These are phyloP conservation scores for Datnioides undecimradiatus DNA, from an alignment of 2,113 vertebrate species.

Conservation along the genomic window DNA sequence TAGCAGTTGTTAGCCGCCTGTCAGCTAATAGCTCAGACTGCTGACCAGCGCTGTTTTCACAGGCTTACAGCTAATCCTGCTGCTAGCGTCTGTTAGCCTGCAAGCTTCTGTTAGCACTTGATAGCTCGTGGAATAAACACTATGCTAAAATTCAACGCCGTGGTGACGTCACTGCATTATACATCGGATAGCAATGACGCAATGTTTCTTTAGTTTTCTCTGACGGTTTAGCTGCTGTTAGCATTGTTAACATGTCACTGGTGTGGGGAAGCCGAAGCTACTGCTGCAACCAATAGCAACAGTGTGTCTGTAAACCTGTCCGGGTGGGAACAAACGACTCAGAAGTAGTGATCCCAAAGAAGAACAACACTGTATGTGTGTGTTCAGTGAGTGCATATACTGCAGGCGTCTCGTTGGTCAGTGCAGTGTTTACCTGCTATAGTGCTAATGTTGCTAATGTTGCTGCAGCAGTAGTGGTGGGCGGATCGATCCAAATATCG, in stretches of 20 bases:
- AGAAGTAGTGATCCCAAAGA: slow-evolving; percentile 10
- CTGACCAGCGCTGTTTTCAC: not conserved
- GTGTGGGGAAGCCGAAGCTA: not conserved
- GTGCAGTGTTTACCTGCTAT: too few relatives aligned
- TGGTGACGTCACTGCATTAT: not conserved
- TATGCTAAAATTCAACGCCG: not conserved
- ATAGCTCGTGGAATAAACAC: not conserved
- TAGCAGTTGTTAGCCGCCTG: not conserved
- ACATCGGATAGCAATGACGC: too few relatives aligned
- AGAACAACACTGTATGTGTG: too few relatives aligned
- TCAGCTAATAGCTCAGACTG: not conserved
- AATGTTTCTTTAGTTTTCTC: too few relatives aligned
- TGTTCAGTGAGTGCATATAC: too few relatives aligned
- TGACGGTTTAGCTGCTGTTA: not conserved
- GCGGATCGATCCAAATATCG: too few relatives aligned
- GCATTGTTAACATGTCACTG: slow-evolving; percentile 10
- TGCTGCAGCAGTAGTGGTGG: too few relatives aligned
- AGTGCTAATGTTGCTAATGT: too few relatives aligned
- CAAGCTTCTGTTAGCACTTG: too few relatives aligned
- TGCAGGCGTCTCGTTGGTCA: too few relatives aligned
- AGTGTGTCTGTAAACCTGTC: not conserved
- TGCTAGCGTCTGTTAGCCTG: slow-evolving; percentile 5
- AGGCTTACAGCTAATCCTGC: not conserved
- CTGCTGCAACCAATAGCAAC: slow-evolving; percentile 60
- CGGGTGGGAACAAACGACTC: slow-evolving; percentile 25